Base-by-base conservation (phyloP, 2,797 vertebrate species). In the Anguilla megastoma region DNA sequence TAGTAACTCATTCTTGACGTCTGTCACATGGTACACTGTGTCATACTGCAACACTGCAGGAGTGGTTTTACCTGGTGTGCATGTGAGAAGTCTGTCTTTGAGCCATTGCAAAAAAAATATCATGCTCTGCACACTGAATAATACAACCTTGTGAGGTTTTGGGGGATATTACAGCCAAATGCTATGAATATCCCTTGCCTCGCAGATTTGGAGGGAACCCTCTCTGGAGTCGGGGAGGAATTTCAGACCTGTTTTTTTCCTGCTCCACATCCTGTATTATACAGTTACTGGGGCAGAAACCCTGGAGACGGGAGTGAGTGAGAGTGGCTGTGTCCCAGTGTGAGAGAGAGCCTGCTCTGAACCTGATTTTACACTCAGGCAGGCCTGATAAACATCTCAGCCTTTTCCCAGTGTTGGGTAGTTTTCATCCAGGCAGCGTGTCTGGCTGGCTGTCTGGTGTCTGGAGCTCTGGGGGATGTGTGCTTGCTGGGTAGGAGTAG, bases 1-100 rank as follows among this genome's bases (percentile, higher is more conserved):
- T 9, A 82, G 89, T 91, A 91, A 91, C 91, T 94, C 92, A 92
- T 71, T 1, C 74, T 87, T 91, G 91, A 92, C 92, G 91, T 89
- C 92, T 93, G 92, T 92, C 91, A 85, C 89, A 89, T 76, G 90
- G 90, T 88, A 18, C 60, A 18, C 36, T 66, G 60, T 92, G 85
- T 89, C 91, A 91, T 86, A 87, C 89, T 89, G 89, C 69, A 80
- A 92, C 90, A 87, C 63, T 89, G 88, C 86, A 7, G 63, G 87
- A 90, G 88, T 89, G 89, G 85, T 89, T 90, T 76, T 91, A 92
- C 93, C 84, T 91, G 85, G 89, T 54, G 85, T 88, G 36, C 21
- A 69, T 69, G 21, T 24, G 85, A 41, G 36, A 86, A 66, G 36
- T 66, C 33, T 86, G 33, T 87, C 91, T 88, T 2, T 9, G 84